Conservation (phyloP, 2,797 vertebrate genomes). For the Oryzias sinensis region DNA sequence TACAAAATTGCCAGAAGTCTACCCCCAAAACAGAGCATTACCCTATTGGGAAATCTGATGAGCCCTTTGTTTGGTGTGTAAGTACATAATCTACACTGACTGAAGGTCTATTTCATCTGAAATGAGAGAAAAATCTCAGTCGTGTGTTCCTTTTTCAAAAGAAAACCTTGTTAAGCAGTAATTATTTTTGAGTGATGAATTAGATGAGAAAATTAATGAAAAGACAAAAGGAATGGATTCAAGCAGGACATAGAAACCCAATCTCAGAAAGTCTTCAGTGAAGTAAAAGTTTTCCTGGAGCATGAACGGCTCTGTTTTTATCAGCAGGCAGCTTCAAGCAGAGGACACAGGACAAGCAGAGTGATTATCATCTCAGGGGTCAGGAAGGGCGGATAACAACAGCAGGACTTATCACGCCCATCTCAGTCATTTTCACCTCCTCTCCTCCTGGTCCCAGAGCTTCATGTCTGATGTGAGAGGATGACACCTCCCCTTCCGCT, state of each 20-base stretch:
- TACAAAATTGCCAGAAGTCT: not conserved
- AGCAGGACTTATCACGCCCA: conserved; percentile 43
- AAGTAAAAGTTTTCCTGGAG: not conserved
- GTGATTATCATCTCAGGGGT: conserved; percentile 61
- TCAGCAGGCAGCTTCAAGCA: conserved; percentile 48
- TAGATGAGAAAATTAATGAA: not conserved
- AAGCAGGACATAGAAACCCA: conserved; percentile 4
- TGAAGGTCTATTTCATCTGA: not conserved
- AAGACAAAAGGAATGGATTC: not conserved
- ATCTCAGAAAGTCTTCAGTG: conserved; percentile 8
- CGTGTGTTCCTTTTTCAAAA: too few species aligned
- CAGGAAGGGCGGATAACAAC: conserved; percentile 62
- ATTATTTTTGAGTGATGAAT: too few species aligned
- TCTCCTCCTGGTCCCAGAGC: conserved; percentile 36
- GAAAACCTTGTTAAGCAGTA: too few species aligned
- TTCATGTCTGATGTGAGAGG: conserved; percentile 68
- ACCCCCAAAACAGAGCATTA: not conserved
- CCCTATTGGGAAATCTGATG: not conserved
- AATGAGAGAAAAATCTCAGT: not conserved
- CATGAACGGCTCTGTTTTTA: conserved; percentile 39
- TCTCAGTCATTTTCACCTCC: conserved; percentile 61
- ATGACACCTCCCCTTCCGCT: conserved; percentile 67
- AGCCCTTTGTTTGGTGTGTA: not conserved
- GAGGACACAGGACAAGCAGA: conserved; percentile 54
- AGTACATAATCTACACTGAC: not conserved